Evolutionary conservation across 2,113 vertebrate genomes (phyloP).

Genomic region (Apodemus sylvaticus): DNA sequence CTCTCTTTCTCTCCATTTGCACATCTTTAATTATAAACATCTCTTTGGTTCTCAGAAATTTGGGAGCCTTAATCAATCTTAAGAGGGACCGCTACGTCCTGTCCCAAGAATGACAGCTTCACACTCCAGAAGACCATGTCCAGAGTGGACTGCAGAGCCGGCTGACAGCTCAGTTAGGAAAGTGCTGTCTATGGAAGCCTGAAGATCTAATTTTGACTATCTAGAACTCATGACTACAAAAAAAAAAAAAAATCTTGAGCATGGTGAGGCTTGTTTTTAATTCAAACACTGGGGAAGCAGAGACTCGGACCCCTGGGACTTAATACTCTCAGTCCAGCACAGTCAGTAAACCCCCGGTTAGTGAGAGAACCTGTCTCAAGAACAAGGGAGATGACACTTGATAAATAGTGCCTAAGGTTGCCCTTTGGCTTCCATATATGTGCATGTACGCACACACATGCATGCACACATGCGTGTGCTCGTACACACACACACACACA

Average conservation of each 20-base stretch:
- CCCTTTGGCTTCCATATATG: neutral
- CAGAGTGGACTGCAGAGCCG: neutral
- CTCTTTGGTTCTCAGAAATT: constrained; percentile 5
- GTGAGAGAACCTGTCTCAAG: neutral
- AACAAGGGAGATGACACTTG: neutral
- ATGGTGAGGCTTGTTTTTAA: neutral
- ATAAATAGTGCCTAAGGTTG: neutral
- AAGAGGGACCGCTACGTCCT: neutral
- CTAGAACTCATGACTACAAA: neutral
- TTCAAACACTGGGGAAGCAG: neutral
- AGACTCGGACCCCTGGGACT: neutral
- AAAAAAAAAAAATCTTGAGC: neutral
- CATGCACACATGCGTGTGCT: too few relatives aligned
- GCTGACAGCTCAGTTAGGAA: neutral
- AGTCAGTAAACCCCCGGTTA: neutral
- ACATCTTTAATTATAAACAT: neutral
- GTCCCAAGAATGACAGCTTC: neutral
- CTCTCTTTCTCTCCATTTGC: neutral
- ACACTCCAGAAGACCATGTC: neutral
- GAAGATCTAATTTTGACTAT: neutral
- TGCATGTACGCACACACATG: neutral
- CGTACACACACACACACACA: neutral
- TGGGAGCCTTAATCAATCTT: neutral
- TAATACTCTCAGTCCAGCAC: too few relatives aligned
- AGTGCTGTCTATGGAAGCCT: too few relatives aligned